phyloP scores from a whole-genome alignment of 2,888 invertebrate genomes.

The Argyresthia albistria region DNA sequence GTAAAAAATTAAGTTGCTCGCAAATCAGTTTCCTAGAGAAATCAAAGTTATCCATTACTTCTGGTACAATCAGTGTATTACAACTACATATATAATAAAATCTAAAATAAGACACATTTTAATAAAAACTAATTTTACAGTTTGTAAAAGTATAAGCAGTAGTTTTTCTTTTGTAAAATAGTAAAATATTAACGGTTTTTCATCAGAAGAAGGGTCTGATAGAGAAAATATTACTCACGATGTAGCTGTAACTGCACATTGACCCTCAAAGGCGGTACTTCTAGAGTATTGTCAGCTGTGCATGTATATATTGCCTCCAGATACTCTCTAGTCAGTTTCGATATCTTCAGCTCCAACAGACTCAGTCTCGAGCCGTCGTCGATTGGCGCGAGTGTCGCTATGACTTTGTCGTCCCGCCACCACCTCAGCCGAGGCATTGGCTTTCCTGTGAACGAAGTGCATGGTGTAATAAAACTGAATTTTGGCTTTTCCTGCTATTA shows the following conservation, averaged over 20 bases:
- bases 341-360: conserved; percentile 43
- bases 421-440: conserved; percentile 60
- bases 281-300: conserved; percentile 79
- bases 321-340: conserved; percentile 72
- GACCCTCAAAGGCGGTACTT: conserved; percentile 77
- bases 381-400: conserved; percentile 43
- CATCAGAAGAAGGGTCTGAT: not conserved
- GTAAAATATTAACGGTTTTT: not conserved
- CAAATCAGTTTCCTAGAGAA: no score
- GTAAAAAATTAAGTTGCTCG: no score
- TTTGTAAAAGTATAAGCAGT: no score
- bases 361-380: conserved; percentile 48
- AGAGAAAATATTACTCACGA: conserved; percentile 52
- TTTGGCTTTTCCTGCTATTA: no score
- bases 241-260: conserved; percentile 80
- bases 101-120: no score
- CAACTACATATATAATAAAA: no score
- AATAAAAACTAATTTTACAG: no score
- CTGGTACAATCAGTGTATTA: no score
- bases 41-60: no score
- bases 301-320: conserved; percentile 79
- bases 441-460: conserved; percentile 34
- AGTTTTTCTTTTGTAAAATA: no score
- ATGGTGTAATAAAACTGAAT: no score
- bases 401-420: conserved; percentile 61